Conservation (phyloP, 2,797 vertebrate species). For the Anniella stebbinsi region DNA sequence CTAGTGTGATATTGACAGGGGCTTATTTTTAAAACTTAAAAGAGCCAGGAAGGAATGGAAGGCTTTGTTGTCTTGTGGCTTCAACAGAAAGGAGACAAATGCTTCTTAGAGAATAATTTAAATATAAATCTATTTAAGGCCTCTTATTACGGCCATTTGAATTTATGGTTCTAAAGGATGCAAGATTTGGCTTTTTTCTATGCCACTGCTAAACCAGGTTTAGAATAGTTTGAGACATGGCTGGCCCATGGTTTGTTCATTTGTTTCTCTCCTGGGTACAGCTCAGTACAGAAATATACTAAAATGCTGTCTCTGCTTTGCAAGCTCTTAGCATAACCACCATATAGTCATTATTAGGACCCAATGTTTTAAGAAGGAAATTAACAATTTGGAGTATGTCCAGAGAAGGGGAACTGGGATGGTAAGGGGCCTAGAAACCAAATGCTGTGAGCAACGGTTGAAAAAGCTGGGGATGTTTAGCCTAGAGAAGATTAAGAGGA, state of each 20-base stretch:
- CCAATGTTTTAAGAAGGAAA: background rate
- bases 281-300: background rate
- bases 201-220: background rate
- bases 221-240: background rate
- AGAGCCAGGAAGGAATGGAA: conserved; percentile 61
- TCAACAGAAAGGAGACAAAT: conserved; percentile 48
- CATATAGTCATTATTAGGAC: background rate
- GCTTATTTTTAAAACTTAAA: conserved; percentile 77
- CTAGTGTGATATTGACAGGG: conserved; percentile 67
- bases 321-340: background rate
- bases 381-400: background rate
- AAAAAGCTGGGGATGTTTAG: background rate
- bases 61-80: conserved; percentile 65
- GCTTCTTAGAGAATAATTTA: conserved; percentile 69
- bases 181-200: background rate
- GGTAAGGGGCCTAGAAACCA: background rate
- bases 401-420: background rate
- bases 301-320: background rate
- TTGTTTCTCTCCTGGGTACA: background rate
- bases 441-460: background rate
- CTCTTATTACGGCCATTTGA: conserved; percentile 7
- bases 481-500: background rate
- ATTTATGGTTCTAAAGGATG: background rate
- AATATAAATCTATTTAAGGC: conserved; percentile 66
- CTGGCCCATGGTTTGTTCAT: background rate